These are phyloP conservation scores for Orchesella flavescens DNA, from an alignment of 2,888 invertebrate genomes.

Conservation along the genomic window DNA sequence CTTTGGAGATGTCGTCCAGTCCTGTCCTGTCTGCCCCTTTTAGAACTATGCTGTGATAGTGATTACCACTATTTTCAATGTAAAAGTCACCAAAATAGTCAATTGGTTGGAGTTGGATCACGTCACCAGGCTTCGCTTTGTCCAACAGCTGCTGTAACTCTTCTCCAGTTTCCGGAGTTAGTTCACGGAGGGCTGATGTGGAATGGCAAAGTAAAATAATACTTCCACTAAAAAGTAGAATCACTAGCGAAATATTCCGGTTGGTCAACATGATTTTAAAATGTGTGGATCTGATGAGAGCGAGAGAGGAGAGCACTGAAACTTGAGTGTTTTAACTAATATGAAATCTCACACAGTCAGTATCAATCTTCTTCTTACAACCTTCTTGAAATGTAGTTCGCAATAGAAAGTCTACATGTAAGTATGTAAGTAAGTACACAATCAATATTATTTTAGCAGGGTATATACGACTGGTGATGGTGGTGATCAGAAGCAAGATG, in stretches of 20 bases:
- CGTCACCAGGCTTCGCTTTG: constrained; percentile 47
- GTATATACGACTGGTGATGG: too few species aligned
- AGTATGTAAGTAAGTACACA: too few species aligned
- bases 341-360: too few species aligned
- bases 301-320: not conserved
- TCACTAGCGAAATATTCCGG: not conserved
- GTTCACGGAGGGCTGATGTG: not conserved
- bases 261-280: not conserved
- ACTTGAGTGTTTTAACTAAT: too few species aligned
- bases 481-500: too few species aligned
- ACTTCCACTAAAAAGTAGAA: not conserved
- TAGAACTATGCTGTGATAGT: constrained; percentile 33
- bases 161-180: constrained; percentile 24
- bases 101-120: constrained; percentile 43
- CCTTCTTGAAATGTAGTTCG: too few species aligned
- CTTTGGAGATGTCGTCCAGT: constrained; percentile 45
- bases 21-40: constrained; percentile 53
- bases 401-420: too few species aligned
- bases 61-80: constrained; percentile 51
- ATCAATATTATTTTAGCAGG: too few species aligned
- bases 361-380: too few species aligned
- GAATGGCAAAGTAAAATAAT: not conserved
- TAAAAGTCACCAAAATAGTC: constrained; percentile 61
- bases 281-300: not conserved
- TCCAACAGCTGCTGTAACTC: constrained; percentile 46